A percentile compares a stretch with the other conserved stretches of the same genome.
These are phyloP conservation scores for Prenolepis imparis DNA, from an alignment of 2,888 invertebrate species.

Conservation along the genomic window DNA sequence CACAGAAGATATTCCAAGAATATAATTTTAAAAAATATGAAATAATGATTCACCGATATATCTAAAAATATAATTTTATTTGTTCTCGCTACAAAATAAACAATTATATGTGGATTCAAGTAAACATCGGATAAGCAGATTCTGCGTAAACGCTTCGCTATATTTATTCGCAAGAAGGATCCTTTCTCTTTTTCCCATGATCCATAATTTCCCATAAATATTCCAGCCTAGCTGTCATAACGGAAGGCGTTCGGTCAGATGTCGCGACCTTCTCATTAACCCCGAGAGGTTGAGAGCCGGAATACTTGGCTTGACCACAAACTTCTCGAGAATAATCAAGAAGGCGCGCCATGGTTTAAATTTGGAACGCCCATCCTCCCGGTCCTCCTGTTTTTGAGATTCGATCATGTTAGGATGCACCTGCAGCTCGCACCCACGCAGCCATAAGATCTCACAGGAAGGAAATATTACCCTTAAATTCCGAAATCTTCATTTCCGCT, in stretches of 20 bases:
- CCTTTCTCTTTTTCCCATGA: conserved; percentile 78
- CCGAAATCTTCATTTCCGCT: conserved; percentile 80
- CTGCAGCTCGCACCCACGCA: conserved; percentile 80
- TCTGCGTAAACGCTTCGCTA: conserved; percentile 14
- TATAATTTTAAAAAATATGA: neutral
- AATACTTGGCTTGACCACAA: conserved; percentile 82
- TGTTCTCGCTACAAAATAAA: neutral
- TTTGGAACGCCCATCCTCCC: conserved; percentile 82
- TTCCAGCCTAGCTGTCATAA: conserved; percentile 81
- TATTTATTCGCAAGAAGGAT: conserved; percentile 25
- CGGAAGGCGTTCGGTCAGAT: conserved; percentile 82
- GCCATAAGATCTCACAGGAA: conserved; percentile 76
- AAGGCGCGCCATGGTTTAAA: conserved; percentile 78
- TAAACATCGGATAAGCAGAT: neutral
- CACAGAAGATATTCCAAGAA: neutral
- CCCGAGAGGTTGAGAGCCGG: conserved; percentile 71
- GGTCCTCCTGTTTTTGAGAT: conserved; percentile 62
- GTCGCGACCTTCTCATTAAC: conserved; percentile 84
- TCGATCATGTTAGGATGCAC: conserved; percentile 79
- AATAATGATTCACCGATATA: neutral
- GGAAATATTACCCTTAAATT: conserved; percentile 79
- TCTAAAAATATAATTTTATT: conserved; percentile 9
- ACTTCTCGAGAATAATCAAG: conserved; percentile 77
- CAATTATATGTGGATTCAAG: neutral
- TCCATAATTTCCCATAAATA: conserved; percentile 82